phyloP scores from a whole-genome alignment of 1,140 invertebrate species.

The Hypsibius dujardini region DNA sequence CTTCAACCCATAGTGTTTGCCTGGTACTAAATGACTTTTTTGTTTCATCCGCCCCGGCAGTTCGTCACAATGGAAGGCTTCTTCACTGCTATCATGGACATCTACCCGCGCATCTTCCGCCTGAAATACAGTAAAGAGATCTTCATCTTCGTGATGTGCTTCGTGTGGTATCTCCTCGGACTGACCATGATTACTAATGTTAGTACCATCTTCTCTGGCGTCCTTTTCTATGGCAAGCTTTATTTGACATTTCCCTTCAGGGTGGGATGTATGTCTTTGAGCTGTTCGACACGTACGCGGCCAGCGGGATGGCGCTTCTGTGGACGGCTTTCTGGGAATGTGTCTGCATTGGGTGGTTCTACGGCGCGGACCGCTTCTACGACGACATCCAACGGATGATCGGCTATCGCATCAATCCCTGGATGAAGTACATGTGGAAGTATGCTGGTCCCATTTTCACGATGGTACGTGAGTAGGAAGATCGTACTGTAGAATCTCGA shows the following conservation, averaged over 20 bases:
- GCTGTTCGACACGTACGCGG: constrained; percentile 75
- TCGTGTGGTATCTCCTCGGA: constrained; percentile 60
- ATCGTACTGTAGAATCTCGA: too few species aligned
- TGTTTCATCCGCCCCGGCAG: constrained; percentile 24
- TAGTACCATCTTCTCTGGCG: constrained; percentile 22
- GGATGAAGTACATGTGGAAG: constrained; percentile 26
- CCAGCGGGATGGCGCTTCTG: constrained; percentile 80
- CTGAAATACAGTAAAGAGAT: constrained; percentile 66
- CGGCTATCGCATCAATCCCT: constrained; percentile 31
- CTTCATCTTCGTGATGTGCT: constrained; percentile 59
- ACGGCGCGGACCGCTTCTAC: constrained; percentile 58
- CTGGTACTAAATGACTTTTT: too few species aligned
- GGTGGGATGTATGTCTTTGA: constrained; percentile 83
- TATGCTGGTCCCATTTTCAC: constrained; percentile 29
- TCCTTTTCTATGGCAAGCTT: too few species aligned
- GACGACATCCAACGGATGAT: constrained; percentile 62
- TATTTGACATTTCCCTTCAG: constrained; percentile 34
- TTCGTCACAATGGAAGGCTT: constrained; percentile 71
- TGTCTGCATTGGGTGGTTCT: constrained; percentile 58
- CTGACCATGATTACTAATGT: constrained; percentile 65
- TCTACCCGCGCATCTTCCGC: constrained; percentile 63
- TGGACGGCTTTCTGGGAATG: constrained; percentile 59
- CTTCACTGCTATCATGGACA: constrained; percentile 73
- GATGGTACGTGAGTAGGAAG: constrained; percentile 22
- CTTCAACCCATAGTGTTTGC: too few species aligned